Percentiles rank a stretch among this genome's conserved stretches.
Conservation (phyloP, 2,888 invertebrate species). For the Odiellus spinosus region DNA sequence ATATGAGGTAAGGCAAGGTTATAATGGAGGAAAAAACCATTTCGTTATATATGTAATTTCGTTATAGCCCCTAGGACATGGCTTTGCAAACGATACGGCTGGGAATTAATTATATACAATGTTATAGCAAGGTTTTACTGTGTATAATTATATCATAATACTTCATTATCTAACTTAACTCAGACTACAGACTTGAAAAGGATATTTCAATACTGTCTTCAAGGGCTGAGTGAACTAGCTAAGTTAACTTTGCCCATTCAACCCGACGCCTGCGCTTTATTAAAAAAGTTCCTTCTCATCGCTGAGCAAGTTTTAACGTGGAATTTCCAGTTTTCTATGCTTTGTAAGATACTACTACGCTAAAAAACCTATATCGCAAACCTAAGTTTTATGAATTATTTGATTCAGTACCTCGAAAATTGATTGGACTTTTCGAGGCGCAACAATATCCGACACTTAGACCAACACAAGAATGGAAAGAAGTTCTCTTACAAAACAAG, state of each 20-base stretch:
- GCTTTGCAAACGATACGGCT: no score
- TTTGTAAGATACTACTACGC: slow-evolving; percentile 12
- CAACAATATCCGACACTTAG: slow-evolving; percentile 46
- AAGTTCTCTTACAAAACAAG: slow-evolving; percentile 53
- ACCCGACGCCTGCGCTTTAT: slow-evolving; percentile 39
- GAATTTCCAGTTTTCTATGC: slow-evolving; percentile 42
- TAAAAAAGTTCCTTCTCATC: slow-evolving; percentile 55
- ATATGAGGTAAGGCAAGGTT: no score
- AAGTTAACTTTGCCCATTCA: slow-evolving; percentile 17
- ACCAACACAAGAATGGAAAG: slow-evolving; percentile 51
- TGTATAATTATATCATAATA: no score
- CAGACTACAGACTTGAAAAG: slow-evolving; percentile 52
- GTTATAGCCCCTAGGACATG: no score
- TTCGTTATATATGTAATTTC: no score
- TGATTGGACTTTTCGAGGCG: slow-evolving; percentile 47
- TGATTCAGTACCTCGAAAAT: slow-evolving; percentile 43
- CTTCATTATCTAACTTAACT: no score
- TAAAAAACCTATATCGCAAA: not conserved
- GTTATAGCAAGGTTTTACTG: no score
- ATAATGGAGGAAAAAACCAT: no score
- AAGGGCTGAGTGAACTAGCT: slow-evolving; percentile 43
- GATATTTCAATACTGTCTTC: slow-evolving; percentile 56
- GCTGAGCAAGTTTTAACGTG: slow-evolving; percentile 62
- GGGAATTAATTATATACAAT: no score
- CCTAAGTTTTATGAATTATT: slow-evolving; percentile 7